These are phyloP conservation scores for Erithacus rubecula DNA, from an alignment of 2,797 vertebrate genomes.

Conservation along the genomic window DNA sequence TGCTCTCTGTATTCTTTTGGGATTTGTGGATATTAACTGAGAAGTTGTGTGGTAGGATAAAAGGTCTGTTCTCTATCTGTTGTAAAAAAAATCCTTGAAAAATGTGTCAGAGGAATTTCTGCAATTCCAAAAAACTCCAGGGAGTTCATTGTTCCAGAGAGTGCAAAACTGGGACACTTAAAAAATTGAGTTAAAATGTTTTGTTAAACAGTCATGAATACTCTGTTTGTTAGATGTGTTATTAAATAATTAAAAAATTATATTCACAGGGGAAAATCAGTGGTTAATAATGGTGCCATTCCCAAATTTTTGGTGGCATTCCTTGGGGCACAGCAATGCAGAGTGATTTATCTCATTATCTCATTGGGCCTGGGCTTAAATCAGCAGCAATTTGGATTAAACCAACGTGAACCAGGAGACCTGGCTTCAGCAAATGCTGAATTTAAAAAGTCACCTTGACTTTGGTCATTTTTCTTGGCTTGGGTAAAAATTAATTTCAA, in stretches of 20 bases:
- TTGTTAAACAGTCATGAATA: neutral
- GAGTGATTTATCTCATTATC: neutral
- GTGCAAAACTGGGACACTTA: neutral
- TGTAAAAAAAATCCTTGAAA: neutral
- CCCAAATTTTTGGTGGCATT: neutral
- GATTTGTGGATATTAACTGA: neutral
- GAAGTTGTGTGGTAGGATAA: neutral
- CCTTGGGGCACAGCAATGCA: neutral
- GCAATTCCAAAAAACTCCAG: neutral
- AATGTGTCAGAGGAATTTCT: neutral
- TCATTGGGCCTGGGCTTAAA: neutral
- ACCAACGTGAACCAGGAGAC: neutral
- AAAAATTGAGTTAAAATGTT: neutral
- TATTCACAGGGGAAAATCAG: neutral
- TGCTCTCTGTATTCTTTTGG: neutral
- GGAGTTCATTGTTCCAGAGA: neutral
- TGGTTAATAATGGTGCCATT: neutral
- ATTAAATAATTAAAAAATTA: neutral
- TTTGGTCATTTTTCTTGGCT: neutral
- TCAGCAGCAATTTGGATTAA: neutral
- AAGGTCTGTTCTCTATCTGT: neutral
- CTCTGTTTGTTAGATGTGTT: neutral
- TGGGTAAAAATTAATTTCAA: neutral
- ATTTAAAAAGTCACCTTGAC: neutral
- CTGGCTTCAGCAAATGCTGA: neutral